These are phyloP conservation scores for Eupithecia inturbata DNA, from an alignment of 2,888 invertebrate genomes.

Conservation along the genomic window DNA sequence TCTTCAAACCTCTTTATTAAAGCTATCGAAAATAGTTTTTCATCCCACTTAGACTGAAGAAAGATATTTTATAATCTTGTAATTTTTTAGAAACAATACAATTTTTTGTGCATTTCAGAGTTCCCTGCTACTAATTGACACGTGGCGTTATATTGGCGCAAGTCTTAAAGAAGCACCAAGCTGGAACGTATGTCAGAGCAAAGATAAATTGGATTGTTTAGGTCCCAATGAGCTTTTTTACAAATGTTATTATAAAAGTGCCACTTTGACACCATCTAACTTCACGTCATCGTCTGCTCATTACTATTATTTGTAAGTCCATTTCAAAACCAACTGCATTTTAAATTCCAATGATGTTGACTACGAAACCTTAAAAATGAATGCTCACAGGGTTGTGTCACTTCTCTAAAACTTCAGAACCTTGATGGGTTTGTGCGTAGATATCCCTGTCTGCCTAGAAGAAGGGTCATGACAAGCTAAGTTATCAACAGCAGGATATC, in stretches of 20 bases:
- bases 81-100: neutral
- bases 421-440: too few species aligned
- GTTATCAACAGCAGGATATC: too few species aligned
- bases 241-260: slow-evolving; percentile 47
- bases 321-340: neutral
- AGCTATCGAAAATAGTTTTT: too few species aligned
- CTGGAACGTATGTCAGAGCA: slow-evolving; percentile 57
- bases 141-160: slow-evolving; percentile 53
- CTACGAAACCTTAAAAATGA: too few species aligned
- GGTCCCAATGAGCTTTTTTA: slow-evolving; percentile 51
- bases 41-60: neutral
- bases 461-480: too few species aligned
- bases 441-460: too few species aligned
- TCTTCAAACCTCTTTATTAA: too few species aligned
- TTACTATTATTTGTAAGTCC: neutral
- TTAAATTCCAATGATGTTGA: neutral
- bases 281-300: neutral
- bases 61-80: neutral
- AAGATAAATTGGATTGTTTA: slow-evolving; percentile 50
- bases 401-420: too few species aligned
- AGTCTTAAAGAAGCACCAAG: slow-evolving; percentile 52
- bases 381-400: too few species aligned
- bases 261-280: neutral
- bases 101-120: neutral
- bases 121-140: slow-evolving; percentile 44